Conservation (phyloP, 1,140 invertebrate genomes). For the Neotoxoptera formosana region DNA sequence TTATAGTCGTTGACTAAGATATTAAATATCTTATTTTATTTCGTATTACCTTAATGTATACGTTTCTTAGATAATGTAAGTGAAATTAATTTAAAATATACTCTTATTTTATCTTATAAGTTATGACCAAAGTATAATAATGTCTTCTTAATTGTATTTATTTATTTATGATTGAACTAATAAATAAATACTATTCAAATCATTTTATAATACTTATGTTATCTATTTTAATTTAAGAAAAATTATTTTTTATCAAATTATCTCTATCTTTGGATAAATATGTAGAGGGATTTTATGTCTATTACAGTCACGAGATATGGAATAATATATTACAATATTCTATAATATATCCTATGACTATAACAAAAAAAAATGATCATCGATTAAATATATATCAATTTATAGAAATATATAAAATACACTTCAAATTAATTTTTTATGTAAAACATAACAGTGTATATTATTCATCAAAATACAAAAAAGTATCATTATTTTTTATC, state of each 20-base stretch:
- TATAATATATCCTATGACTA: not conserved
- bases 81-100: not conserved
- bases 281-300: not conserved
- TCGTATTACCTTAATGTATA: not conserved
- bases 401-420: not conserved
- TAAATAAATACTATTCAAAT: not conserved
- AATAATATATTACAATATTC: not conserved
- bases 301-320: not conserved
- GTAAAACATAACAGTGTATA: not conserved
- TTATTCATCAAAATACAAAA: not conserved
- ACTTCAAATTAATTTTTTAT: not conserved
- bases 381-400: not conserved
- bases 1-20: not conserved
- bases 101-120: not conserved
- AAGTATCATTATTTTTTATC: not conserved
- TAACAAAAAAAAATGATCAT: not conserved
- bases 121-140: not conserved
- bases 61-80: not conserved
- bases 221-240: not conserved
- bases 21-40: not conserved
- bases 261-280: not conserved
- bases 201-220: not conserved
- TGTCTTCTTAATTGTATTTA: not conserved
- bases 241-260: not conserved
- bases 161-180: not conserved